phyloP scores from a whole-genome alignment of 2,113 vertebrate species.

The Microcebus murinus region DNA sequence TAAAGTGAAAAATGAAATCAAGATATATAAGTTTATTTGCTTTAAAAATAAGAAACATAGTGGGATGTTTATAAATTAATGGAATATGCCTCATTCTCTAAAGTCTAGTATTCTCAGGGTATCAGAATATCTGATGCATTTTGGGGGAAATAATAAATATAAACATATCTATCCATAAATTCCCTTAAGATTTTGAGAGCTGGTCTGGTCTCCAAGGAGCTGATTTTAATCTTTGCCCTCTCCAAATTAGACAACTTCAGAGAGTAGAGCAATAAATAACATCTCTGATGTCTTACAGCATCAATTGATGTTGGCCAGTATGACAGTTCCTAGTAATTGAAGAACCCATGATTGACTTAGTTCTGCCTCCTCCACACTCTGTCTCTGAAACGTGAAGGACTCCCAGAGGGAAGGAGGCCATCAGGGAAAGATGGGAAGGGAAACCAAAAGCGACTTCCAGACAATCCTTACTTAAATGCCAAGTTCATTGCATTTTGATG shows the following conservation, averaged over 20 bases:
- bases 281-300: constrained; percentile 60
- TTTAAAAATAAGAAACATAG: constrained; percentile 30
- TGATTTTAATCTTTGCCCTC: constrained; percentile 67
- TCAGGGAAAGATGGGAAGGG: neutral
- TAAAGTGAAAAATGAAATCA: neutral
- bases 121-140: constrained; percentile 35
- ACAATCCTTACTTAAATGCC: neutral
- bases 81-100: neutral
- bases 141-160: neutral
- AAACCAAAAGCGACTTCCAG: neutral
- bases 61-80: neutral
- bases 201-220: constrained; percentile 52
- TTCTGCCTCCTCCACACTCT: neutral
- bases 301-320: constrained; percentile 18
- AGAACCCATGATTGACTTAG: constrained; percentile 33
- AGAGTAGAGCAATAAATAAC: constrained; percentile 71
- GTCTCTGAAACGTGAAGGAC: neutral
- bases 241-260: constrained; percentile 73
- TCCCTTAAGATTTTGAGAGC: constrained; percentile 51
- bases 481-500: neutral
- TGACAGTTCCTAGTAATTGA: constrained; percentile 38
- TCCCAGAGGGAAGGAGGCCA: neutral
- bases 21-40: neutral
- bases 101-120: neutral
- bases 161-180: constrained; percentile 56